Evolutionary conservation across 2,113 vertebrate species (phyloP), one percentile per base, ranked within the genome.

Genomic region (Physeter macrocephalus): DNA sequence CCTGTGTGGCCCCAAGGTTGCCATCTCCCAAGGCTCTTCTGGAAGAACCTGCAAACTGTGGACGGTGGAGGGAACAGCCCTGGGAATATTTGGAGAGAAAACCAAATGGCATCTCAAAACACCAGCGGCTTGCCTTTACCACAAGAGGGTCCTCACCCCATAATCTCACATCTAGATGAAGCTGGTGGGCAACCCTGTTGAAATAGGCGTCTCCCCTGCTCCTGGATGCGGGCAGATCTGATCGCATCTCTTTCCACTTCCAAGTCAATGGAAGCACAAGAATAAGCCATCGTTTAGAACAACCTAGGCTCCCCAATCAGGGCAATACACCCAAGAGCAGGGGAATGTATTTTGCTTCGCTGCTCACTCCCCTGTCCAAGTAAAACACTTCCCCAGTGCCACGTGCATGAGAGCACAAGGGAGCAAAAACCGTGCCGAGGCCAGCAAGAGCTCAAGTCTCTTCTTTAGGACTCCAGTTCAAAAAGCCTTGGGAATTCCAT

Each of bases 21-120:
- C 98, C 80, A 10, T 98, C 57, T 31, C 98, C 88, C 96, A 96
- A 17, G 96, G 96, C 54, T 98, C 98, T 0, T 92, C 80, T 8
- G 96, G 98, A 57, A 97, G 95, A 61, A 97, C 94, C 1, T 97
- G 96, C 94, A 95, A 97, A 41, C 96, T 98, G 34, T 98, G 98
- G 98, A 97, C 96, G 2, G 5, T 17, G 21, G 96, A 98, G 0
- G 98, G 98, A 9, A 77, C 69, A 39, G 91, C 57, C 23, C 96
- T 98, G 89, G 98, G 98, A 12, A 84, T 43, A 17, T 98, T 98
- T 89, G 98, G 97, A 34, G 98, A 98, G 83, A 94, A 95, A 67
- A 72, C 57, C 41, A 92, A 43, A 57, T 98, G 98, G 98, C 97
- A 95, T 49, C 91, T 98, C 49, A 57, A 78, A 20, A 97, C 97